Evolutionary conservation across 1,140 invertebrate genomes (phyloP).

Genomic region (Formica exsecta): DNA sequence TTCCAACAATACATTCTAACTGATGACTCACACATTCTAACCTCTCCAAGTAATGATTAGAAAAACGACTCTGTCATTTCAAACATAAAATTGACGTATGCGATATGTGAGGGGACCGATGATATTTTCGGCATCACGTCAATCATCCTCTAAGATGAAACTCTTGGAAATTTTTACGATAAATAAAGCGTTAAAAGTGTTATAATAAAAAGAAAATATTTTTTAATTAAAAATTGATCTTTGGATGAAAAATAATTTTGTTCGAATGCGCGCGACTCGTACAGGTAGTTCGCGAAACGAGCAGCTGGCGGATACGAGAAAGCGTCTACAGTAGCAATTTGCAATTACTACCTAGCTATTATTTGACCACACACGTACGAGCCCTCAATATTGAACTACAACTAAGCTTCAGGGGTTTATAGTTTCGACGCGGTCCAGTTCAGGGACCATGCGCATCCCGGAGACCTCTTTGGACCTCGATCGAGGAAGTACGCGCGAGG

Average conservation of each 20-base stretch:
- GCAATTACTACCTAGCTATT: constrained; percentile 83
- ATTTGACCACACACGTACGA: constrained; percentile 71
- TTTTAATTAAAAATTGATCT: background rate
- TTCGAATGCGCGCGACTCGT: background rate
- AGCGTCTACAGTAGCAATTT: constrained; percentile 79
- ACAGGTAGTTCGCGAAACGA: constrained; percentile 24
- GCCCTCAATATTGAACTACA: constrained; percentile 65
- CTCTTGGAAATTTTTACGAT: background rate
- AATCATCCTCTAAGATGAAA: background rate
- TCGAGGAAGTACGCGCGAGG: constrained; percentile 45
- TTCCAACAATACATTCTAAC: constrained; percentile 28
- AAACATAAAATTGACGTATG: background rate
- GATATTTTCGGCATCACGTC: background rate
- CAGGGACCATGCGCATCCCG: constrained; percentile 3
- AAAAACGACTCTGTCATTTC: constrained; percentile 2
- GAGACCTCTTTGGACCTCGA: constrained; percentile 38
- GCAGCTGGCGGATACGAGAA: constrained; percentile 33
- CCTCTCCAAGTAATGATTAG: background rate
- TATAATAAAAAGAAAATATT: background rate
- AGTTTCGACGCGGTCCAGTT: constrained; percentile 71
- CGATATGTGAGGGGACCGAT: background rate
- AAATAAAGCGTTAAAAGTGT: background rate
- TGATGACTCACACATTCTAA: background rate
- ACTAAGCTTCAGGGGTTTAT: constrained; percentile 77
- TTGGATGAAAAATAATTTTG: background rate